A percentile compares a stretch with the other conserved stretches of the same genome.
phyloP scores from a whole-genome alignment of 1,140 invertebrate species.

The Coelopa frigida region DNA sequence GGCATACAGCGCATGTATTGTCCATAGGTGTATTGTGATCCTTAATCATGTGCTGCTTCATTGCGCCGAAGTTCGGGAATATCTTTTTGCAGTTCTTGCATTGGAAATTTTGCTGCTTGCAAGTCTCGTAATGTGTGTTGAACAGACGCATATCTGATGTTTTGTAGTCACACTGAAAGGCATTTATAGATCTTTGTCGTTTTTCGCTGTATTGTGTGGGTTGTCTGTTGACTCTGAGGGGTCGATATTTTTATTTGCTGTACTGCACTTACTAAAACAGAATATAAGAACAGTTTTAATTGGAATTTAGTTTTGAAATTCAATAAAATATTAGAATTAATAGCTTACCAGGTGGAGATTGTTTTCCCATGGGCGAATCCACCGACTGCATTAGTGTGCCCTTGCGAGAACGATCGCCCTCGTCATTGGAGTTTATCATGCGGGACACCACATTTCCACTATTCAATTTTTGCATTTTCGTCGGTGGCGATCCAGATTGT shows the following conservation, averaged over 20 bases:
- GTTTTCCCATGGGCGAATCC: conserved; percentile 9
- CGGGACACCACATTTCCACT: conserved; percentile 24
- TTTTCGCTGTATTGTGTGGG: conserved; percentile 32
- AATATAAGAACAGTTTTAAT: background rate
- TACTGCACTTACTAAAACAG: conserved; percentile 13
- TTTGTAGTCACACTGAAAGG: conserved; percentile 43
- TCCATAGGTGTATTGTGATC: conserved; percentile 41
- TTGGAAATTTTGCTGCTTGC: conserved; percentile 43
- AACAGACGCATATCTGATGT: conserved; percentile 43
- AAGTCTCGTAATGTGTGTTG: conserved; percentile 41
- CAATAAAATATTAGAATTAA: background rate
- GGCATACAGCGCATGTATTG: conserved; percentile 40
- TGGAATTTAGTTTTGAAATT: background rate
- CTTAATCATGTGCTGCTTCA: conserved; percentile 42
- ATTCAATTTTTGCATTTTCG: conserved; percentile 35
- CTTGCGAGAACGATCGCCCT: conserved; percentile 26
- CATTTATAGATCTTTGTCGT: conserved; percentile 44
- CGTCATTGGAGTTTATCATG: conserved; percentile 21
- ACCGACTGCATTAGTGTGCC: conserved; percentile 13
- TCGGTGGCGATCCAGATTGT: conserved; percentile 10
- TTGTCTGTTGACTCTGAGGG: conserved; percentile 12
- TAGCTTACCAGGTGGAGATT: conserved; percentile 23
- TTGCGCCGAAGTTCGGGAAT: conserved; percentile 37
- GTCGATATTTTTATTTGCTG: conserved; percentile 28
- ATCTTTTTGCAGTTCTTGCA: conserved; percentile 43